Conservation (phyloP, 2,797 vertebrate genomes). For the Cynopterus sphinx region DNA sequence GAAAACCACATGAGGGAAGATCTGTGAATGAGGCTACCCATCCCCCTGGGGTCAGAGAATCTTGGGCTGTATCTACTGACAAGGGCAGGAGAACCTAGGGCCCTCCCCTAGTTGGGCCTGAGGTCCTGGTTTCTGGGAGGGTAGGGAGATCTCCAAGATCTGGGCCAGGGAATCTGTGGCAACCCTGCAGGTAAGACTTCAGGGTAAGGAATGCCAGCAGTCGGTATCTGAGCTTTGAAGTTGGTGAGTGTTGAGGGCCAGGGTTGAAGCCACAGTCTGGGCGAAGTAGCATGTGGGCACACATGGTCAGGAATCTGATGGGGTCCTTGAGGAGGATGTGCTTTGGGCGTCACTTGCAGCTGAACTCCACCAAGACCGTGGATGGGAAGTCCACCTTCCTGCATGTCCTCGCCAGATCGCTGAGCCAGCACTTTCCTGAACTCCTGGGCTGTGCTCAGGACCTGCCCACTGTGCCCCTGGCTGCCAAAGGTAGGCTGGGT, state of each 20-base stretch:
- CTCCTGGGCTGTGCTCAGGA: constrained; percentile 97
- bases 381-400: constrained; percentile 99
- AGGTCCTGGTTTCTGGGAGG: background rate
- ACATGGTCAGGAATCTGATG: background rate
- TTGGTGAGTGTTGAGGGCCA: background rate
- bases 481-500: constrained; percentile 94
- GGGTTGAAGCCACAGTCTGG: background rate
- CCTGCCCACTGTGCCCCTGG: constrained; percentile 94
- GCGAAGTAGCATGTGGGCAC: background rate
- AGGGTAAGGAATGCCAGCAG: background rate
- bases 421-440: constrained; percentile 98
- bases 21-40: background rate
- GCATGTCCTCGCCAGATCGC: constrained; percentile 98
- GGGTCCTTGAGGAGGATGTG: background rate
- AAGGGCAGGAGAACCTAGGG: background rate
- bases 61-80: background rate
- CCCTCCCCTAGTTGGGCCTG: background rate
- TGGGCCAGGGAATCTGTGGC: background rate
- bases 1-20: background rate
- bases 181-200: background rate
- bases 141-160: background rate
- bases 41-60: background rate
- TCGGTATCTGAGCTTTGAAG: fast-evolving
- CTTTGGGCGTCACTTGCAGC: constrained; percentile 83
- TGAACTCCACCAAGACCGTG: constrained; percentile 98